These are phyloP conservation scores for Aphelocoma coerulescens DNA, from an alignment of 2,113 vertebrate species.

Conservation along the genomic window DNA sequence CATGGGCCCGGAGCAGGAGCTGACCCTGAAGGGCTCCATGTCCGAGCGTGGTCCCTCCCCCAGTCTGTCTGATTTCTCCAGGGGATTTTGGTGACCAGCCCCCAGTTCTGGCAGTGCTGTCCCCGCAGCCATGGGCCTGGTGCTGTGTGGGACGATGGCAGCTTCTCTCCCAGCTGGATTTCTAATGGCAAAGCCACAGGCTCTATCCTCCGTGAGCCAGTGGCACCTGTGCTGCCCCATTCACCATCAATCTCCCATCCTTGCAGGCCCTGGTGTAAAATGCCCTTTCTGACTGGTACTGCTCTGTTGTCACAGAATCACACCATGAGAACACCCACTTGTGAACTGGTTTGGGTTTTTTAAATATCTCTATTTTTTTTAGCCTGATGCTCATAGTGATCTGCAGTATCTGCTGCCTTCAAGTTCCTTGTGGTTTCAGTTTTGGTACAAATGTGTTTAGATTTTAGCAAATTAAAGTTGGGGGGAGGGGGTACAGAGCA, in stretches of 20 bases:
- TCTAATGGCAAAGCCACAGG: not conserved
- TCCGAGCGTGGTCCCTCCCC: not conserved
- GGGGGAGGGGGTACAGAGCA: constrained; percentile 87
- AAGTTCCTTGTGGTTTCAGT: constrained; percentile 89
- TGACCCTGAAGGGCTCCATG: rapidly evolving
- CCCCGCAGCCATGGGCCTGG: rapidly evolving
- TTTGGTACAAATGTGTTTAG: constrained; percentile 94
- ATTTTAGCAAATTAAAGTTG: constrained; percentile 87
- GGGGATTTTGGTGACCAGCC: not conserved
- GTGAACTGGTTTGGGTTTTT: constrained; percentile 51
- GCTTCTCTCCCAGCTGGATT: not conserved
- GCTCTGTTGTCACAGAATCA: constrained; percentile 32
- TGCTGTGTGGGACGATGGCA: rapidly evolving
- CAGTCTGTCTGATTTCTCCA: not conserved
- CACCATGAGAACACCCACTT: not conserved
- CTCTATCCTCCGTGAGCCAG: not conserved
- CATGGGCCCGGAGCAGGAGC: not conserved
- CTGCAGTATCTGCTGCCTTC: constrained; percentile 88
- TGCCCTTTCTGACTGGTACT: constrained; percentile 27
- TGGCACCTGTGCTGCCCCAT: not conserved
- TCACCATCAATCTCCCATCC: not conserved
- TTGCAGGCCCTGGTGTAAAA: constrained; percentile 50
- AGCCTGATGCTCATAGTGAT: constrained; percentile 84
- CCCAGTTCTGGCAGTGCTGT: not conserved
- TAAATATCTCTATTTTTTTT: constrained; percentile 52